phyloP scores from a whole-genome alignment of 2,797 vertebrate species.

The Manis pentadactyla region DNA sequence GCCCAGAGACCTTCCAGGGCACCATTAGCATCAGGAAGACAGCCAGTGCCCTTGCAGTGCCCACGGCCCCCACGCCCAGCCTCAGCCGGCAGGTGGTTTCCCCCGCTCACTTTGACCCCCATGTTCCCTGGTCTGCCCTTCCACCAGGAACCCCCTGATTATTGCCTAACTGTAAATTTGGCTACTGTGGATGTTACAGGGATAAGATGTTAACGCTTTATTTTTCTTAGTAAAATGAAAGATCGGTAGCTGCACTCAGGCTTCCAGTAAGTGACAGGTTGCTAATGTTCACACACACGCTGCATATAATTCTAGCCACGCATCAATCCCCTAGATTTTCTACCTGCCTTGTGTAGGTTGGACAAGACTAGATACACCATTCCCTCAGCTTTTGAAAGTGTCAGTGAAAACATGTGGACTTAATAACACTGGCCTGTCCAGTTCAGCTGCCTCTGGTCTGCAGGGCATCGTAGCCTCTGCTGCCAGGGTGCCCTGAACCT shows the following conservation, averaged over 20 bases:
- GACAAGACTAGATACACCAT: not conserved
- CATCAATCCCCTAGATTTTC: not conserved
- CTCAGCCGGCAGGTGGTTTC: not conserved
- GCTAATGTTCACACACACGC: not conserved
- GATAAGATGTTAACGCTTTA: not conserved
- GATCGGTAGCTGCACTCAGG: not conserved
- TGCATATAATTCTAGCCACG: not conserved
- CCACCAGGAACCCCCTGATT: not conserved
- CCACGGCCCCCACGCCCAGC: accelerated
- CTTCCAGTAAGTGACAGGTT: not conserved
- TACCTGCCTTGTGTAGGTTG: not conserved
- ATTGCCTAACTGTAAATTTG: not conserved
- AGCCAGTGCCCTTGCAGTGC: not conserved
- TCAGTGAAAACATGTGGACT: not conserved
- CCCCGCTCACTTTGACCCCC: too few relatives aligned
- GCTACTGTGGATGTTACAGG: too few relatives aligned
- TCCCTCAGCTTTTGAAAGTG: not conserved
- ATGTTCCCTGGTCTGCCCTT: not conserved
- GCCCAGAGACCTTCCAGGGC: not conserved
- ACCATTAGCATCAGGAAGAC: not conserved
- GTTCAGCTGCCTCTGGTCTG: not conserved
- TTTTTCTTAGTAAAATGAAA: not conserved
- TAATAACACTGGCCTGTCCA: not conserved
- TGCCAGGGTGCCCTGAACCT: not conserved
- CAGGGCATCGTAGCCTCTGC: accelerated